Evolutionary conservation across 2,113 vertebrate genomes (phyloP), one percentile per base, ranked within the genome.

Genomic region (Rhinopomastus cyanomelas): DNA sequence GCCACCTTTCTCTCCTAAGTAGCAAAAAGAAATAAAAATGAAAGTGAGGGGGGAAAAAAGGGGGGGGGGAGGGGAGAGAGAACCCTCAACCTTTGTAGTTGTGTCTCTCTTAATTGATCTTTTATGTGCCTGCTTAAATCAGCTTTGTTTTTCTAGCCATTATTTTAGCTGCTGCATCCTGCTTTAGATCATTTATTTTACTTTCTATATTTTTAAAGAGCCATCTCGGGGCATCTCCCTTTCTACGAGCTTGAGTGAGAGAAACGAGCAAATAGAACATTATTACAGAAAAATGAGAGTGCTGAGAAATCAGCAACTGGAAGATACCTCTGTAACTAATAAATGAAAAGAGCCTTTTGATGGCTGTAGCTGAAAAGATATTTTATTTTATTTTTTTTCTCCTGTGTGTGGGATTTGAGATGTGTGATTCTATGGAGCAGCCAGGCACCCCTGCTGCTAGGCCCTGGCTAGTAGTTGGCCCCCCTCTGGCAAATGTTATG

Each of bases 401-500:
- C 98, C 98, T 97, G 98, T 98, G 98, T 98, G 98, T 98, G 98
- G 98, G 98, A 98, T 98, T 98, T 98, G 98, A 98, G 98, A 98
- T 97, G 98, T 98, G 98, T 96, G 98, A 98, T 98, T 98, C 96
- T 97, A 97, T 98, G 98, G 97, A 97, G 97, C 95, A 90, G 94
- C 97, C 92, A 79, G 65, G 98, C 98, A 98, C 98, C 98, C 99
- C 99, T 97, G 98, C 99, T 99, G 99, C 96, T 99, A 95, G 95
- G 97, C 98, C 98, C 97, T 96, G 98, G 98, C 98, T 98, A 97
- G 97, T 97, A 98, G 97, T 97, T 96, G 97, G 96, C 97, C 98
- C 98, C 98, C 99, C 98, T 98, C 98, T 98, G 98, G 98, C 98
- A 98, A 98, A 98, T 98, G 99, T 99, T 98, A 98, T 98, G 98